A percentile compares a stretch with the other conserved stretches of the same genome.
Evolutionary conservation across 2,888 invertebrate species (phyloP).

Genomic region (Lasioglossum zephyrum): DNA sequence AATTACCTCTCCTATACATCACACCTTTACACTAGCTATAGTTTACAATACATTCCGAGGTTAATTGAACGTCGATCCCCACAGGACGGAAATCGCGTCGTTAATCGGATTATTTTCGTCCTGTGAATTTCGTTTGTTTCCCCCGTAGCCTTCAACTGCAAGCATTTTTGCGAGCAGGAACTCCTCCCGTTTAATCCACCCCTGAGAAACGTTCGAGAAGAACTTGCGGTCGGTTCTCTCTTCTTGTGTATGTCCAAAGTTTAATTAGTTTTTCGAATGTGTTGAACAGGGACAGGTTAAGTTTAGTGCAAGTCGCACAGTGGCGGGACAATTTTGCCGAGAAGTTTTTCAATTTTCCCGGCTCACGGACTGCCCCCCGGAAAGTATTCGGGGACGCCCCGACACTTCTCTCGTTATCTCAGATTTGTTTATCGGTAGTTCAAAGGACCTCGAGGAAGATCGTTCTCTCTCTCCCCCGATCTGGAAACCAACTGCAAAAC

Average conservation of each 20-base stretch:
- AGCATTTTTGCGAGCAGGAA: constrained; percentile 55
- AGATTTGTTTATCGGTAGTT: constrained; percentile 70
- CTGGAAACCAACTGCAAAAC: not conserved
- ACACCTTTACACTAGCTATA: too few species aligned
- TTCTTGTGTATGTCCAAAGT: constrained; percentile 79
- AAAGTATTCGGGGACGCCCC: constrained; percentile 61
- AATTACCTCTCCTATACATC: too few species aligned
- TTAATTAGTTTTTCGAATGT: constrained; percentile 84
- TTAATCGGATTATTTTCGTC: constrained; percentile 39
- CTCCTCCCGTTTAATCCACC: constrained; percentile 58
- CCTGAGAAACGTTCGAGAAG: constrained; percentile 60
- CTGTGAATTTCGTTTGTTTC: constrained; percentile 38
- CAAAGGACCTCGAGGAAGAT: constrained; percentile 20
- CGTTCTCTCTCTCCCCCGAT: not conserved
- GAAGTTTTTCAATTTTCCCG: constrained; percentile 84
- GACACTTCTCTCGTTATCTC: constrained; percentile 69
- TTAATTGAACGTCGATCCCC: not conserved
- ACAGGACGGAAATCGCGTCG: constrained; percentile 18
- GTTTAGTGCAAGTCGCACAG: constrained; percentile 76
- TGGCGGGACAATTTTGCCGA: constrained; percentile 80
- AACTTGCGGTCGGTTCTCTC: constrained; percentile 66
- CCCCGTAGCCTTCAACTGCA: constrained; percentile 41
- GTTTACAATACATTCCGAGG: not conserved
- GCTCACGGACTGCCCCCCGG: constrained; percentile 68
- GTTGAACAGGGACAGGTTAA: constrained; percentile 72